Percentiles rank a stretch among this genome's conserved stretches.
phyloP scores from a whole-genome alignment of 2,797 vertebrate genomes.

The Enteromius radiatus region DNA sequence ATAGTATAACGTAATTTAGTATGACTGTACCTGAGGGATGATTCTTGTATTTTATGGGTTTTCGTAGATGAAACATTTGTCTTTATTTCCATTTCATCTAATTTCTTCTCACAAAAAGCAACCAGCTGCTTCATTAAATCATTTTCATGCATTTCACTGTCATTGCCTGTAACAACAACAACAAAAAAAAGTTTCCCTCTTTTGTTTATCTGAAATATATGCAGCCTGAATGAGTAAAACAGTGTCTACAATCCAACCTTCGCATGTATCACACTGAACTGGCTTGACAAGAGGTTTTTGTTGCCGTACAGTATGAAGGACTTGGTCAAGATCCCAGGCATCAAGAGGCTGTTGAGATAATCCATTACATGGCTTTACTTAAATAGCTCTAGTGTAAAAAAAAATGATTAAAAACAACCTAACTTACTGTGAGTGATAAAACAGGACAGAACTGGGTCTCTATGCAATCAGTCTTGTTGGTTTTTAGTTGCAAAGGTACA shows the following conservation, averaged over 20 bases:
- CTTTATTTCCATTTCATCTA: constrained; percentile 33
- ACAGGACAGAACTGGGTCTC: constrained; percentile 5
- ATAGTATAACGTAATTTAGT: constrained; percentile 24
- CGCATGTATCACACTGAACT: constrained; percentile 42
- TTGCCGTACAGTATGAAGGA: constrained; percentile 67
- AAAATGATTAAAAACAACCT: neutral
- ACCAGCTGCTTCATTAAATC: constrained; percentile 72
- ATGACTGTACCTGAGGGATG: constrained; percentile 27
- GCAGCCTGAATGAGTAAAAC: neutral
- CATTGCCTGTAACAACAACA: constrained; percentile 62
- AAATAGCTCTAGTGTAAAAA: neutral
- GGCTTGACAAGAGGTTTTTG: constrained; percentile 27
- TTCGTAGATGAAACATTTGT: neutral
- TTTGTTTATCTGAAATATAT: neutral
- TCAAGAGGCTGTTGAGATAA: constrained; percentile 73
- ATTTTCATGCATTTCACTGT: constrained; percentile 50
- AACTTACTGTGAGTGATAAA: constrained; percentile 65
- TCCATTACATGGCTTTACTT: neutral
- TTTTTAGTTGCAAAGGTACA: constrained; percentile 1
- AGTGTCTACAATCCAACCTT: constrained; percentile 16
- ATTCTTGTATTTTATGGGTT: neutral
- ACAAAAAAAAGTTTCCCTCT: neutral
- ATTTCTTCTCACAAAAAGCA: constrained; percentile 70
- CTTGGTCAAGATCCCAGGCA: constrained; percentile 72
- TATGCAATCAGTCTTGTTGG: neutral